Evolutionary conservation across 92 coral and sea anemone genomes (phyloP).

Genomic region (Anthopleura xanthogrammica): DNA sequence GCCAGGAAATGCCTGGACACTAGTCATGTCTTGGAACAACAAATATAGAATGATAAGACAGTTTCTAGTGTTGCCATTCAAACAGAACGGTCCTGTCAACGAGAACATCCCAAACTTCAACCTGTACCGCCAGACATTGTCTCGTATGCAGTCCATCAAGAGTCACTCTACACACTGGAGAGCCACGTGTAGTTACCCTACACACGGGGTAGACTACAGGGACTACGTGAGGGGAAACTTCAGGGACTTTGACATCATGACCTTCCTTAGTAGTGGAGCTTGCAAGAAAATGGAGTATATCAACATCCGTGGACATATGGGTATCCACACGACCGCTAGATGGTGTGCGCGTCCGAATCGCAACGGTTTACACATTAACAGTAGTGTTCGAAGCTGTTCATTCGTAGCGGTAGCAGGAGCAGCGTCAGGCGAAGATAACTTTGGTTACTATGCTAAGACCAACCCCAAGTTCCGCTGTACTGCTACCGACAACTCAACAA

Average conservation of each 20-base stretch:
- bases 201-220: slow-evolving; percentile 53
- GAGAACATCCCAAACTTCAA: slow-evolving; percentile 45
- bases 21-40: too few relatives aligned
- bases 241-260: slow-evolving; percentile 45
- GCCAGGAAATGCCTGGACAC: too few relatives aligned
- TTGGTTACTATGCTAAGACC: slow-evolving; percentile 20
- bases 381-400: slow-evolving; percentile 34
- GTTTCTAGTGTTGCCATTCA: too few relatives aligned
- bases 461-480: slow-evolving; percentile 75
- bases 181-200: slow-evolving; percentile 61
- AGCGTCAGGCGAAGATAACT: slow-evolving; percentile 59
- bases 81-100: slow-evolving; percentile 35
- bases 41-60: background rate
- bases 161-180: slow-evolving; percentile 56
- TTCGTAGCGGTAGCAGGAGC: slow-evolving; percentile 47
- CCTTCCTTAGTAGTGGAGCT: slow-evolving; percentile 14
- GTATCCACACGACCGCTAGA: slow-evolving; percentile 32
- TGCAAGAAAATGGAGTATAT: slow-evolving; percentile 61
- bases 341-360: slow-evolving; percentile 56
- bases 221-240: slow-evolving; percentile 65
- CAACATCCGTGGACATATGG: slow-evolving; percentile 57
- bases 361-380: slow-evolving; percentile 37
- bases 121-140: slow-evolving; percentile 30
- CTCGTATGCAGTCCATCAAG: slow-evolving; percentile 32
- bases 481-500: slow-evolving; percentile 8